phyloP scores from a whole-genome alignment of 2,113 vertebrate species.

The Zootoca vivipara region DNA sequence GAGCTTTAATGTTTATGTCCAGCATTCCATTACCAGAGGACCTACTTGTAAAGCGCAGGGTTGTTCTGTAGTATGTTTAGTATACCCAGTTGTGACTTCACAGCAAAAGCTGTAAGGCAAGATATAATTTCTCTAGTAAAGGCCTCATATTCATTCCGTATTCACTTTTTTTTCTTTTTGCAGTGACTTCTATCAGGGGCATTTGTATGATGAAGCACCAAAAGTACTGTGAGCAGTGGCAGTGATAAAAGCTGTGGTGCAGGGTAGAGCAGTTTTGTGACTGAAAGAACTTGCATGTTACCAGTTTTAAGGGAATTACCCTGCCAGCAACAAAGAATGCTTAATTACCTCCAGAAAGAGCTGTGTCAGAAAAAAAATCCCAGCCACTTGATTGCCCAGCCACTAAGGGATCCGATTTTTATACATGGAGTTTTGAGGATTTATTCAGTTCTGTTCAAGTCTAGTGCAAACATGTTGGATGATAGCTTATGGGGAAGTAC shows the following conservation, averaged over 20 bases:
- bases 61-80: constrained; percentile 22
- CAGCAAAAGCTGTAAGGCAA: background rate
- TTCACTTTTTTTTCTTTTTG: background rate
- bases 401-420: background rate
- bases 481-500: background rate
- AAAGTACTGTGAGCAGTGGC: background rate
- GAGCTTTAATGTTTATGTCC: constrained; percentile 32
- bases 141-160: background rate
- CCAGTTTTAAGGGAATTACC: background rate
- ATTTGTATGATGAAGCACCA: background rate
- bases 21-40: constrained; percentile 29
- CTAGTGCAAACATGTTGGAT: background rate
- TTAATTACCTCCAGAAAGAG: background rate
- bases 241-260: background rate
- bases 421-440: background rate
- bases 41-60: constrained; percentile 18
- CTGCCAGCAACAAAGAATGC: background rate
- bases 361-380: background rate
- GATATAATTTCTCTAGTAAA: background rate
- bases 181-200: background rate
- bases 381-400: background rate
- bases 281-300: background rate
- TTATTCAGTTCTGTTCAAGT: background rate
- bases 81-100: background rate
- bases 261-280: background rate